Evolutionary conservation across 2,888 invertebrate species (phyloP).

Genomic region (Nemoura dubitans): DNA sequence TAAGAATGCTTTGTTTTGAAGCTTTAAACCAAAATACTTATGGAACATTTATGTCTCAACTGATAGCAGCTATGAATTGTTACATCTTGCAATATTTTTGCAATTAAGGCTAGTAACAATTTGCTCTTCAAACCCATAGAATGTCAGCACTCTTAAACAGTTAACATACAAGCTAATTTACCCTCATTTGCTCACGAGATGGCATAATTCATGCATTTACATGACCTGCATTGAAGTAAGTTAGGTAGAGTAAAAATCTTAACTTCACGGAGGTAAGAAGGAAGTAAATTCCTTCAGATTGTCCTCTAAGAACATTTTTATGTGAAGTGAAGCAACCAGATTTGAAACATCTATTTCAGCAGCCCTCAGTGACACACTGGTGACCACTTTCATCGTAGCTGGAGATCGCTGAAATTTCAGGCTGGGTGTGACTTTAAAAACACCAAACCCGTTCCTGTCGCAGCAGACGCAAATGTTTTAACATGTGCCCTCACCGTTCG

Average conservation of each 20-base stretch:
- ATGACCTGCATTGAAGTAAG: too few relatives aligned
- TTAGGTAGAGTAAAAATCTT: background rate
- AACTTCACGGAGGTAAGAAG: background rate
- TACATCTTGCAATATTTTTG: too few relatives aligned
- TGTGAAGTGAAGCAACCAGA: background rate
- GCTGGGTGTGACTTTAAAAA: background rate
- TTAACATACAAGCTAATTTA: background rate
- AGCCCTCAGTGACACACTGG: background rate
- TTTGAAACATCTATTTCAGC: background rate
- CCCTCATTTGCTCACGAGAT: background rate
- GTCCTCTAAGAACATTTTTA: background rate
- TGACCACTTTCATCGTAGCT: background rate
- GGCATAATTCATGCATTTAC: background rate
- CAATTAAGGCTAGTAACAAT: too few relatives aligned
- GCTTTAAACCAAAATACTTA: too few relatives aligned
- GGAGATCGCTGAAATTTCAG: background rate
- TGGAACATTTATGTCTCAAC: too few relatives aligned
- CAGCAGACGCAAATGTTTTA: background rate
- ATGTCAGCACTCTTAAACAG: background rate
- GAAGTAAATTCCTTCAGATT: background rate
- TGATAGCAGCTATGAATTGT: too few relatives aligned
- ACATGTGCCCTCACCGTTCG: constrained; percentile 59
- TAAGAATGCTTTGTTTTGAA: too few relatives aligned
- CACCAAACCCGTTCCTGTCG: background rate
- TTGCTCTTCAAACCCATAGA: background rate